Evolutionary conservation across 2,797 vertebrate species (phyloP), one percentile per base, ranked within the genome.

Genomic region (Loris lydekkerianus): DNA sequence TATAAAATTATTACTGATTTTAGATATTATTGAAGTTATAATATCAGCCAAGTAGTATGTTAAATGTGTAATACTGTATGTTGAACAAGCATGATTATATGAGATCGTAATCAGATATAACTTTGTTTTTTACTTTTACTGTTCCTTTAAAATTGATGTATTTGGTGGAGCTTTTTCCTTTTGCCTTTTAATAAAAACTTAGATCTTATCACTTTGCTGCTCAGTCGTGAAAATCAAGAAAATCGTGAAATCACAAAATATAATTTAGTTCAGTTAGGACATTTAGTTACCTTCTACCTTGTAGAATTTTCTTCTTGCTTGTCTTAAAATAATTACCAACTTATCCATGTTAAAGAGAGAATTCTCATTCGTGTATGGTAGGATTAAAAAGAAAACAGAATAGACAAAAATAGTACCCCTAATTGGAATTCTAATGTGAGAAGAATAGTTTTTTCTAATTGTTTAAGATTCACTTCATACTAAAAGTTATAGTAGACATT

Each of bases 261-360:
- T 6, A 61, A 0, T 61, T 84, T 91, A 81, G 6, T 93, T 85
- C 15, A 92, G 0, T 85, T 82, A 67, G 43, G 75, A 10, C 76
- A 37, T 84, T 88, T 60, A 69, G 15, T 75, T 56, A 25, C 67
- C 34, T 91, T 80, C 14, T 60, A 31, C 20, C 58, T 53, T 31
- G 37, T 46, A 56, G 53, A 72, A 63, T 70, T 89, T 89, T 89
- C 13, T 78, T 76, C 86, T 89, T 77, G 58, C 40, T 76, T 85
- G 14, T 69, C 58, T 67, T 89, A 60, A 75, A 43, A 46, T 77
- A 93, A 91, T 89, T 78, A 69, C 15, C 23, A 11, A 29, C 8
- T 80, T 70, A 37, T 77, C 34, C 31, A 65, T 29, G 4, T 73
- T 40, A 53, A 83, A 77, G 86, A 72, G 13, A 34, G 46, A 84